A percentile compares a stretch with the other conserved stretches of the same genome.
Evolutionary conservation across 2,113 vertebrate genomes (phyloP).

Genomic region (Amazona vittata): DNA sequence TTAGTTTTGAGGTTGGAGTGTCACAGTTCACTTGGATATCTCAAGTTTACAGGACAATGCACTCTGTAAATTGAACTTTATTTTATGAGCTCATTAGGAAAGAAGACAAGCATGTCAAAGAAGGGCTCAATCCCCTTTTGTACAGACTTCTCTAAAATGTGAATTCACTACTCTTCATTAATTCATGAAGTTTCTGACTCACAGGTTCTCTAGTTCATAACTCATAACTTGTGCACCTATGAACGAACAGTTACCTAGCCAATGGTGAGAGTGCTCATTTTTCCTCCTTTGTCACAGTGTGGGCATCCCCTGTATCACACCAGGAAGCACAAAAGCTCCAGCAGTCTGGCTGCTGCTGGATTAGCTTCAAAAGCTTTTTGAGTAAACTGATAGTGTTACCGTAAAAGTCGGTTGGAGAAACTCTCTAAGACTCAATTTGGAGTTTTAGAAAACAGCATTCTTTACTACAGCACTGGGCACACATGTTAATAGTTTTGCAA

Average conservation of each 20-base stretch:
- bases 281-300: accelerated
- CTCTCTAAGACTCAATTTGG: neutral
- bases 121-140: neutral
- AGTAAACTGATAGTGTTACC: neutral
- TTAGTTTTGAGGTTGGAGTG: neutral
- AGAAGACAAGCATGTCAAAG: neutral
- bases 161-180: neutral
- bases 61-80: neutral
- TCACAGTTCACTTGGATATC: neutral
- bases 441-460: neutral
- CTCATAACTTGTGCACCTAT: accelerated
- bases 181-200: neutral
- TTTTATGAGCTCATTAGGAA: neutral
- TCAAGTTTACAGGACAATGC: neutral
- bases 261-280: neutral
- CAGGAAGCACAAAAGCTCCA: neutral
- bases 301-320: neutral
- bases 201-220: neutral
- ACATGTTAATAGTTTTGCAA: neutral
- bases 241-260: neutral
- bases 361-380: neutral
- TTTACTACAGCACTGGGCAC: neutral
- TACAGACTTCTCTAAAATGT: neutral
- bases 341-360: neutral
- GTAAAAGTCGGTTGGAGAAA: neutral